Evolutionary conservation across 2,797 vertebrate species (phyloP).

Genomic region (Pipistrellus pygmaeus): DNA sequence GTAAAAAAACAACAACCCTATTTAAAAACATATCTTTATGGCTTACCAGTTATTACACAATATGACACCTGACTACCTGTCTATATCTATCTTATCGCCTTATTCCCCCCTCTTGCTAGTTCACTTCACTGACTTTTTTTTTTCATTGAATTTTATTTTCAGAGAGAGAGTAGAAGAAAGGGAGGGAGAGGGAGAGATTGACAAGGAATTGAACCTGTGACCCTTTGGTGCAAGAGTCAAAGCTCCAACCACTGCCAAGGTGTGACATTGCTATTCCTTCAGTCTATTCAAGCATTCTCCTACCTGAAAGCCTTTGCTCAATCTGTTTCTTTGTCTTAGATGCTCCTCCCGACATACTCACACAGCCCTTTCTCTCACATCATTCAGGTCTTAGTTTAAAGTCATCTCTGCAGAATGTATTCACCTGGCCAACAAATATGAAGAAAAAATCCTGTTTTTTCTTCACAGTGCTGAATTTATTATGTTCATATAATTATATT

Average conservation of each 20-base stretch:
- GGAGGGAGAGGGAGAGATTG: no score
- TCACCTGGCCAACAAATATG: neutral
- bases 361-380: neutral
- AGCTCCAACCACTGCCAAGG: no score
- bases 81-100: accelerated
- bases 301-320: neutral
- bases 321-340: neutral
- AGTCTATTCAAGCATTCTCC: neutral
- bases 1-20: neutral
- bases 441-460: neutral
- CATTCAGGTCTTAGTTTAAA: neutral
- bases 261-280: neutral
- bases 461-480: neutral
- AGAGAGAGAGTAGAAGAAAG: no score
- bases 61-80: neutral
- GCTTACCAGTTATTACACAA: neutral
- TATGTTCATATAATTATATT: neutral
- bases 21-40: neutral
- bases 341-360: neutral
- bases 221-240: no score
- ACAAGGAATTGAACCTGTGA: no score
- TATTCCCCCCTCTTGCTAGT: neutral
- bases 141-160: no score
- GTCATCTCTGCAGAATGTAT: neutral
- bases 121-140: neutral